Conservation (phyloP, 2,797 vertebrate species). For the Momotus momota region DNA sequence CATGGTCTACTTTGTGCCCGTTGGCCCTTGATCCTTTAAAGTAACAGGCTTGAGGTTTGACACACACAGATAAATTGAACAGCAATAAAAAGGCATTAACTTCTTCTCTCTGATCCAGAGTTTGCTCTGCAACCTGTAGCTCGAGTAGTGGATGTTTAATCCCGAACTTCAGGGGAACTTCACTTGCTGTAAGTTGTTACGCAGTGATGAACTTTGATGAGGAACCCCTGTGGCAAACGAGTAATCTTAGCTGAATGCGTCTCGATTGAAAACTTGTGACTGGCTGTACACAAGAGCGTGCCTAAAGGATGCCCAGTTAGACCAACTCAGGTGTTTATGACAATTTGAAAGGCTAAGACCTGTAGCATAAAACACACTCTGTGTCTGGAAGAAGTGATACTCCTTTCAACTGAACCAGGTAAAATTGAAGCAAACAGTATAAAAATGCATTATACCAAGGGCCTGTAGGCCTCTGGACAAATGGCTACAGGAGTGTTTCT, state of each 20-base stretch:
- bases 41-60: neutral
- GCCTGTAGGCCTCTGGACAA: neutral
- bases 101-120: neutral
- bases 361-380: neutral
- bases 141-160: neutral
- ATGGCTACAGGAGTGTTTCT: neutral
- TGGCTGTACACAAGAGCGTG: fast-evolving
- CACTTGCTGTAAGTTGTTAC: neutral
- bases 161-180: neutral
- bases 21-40: neutral
- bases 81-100: neutral
- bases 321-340: fast-evolving
- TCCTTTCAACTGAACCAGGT: neutral
- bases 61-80: neutral
- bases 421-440: neutral
- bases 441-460: neutral
- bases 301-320: neutral
- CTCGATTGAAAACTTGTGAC: neutral
- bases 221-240: neutral
- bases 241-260: neutral
- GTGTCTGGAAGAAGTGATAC: neutral
- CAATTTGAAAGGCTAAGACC: neutral
- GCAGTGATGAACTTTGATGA: neutral
- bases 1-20: neutral
- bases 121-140: neutral